Percentiles rank a stretch among this genome's conserved stretches.
Evolutionary conservation across 2,888 invertebrate species (phyloP).

Genomic region (Polyommatus iphigenia): DNA sequence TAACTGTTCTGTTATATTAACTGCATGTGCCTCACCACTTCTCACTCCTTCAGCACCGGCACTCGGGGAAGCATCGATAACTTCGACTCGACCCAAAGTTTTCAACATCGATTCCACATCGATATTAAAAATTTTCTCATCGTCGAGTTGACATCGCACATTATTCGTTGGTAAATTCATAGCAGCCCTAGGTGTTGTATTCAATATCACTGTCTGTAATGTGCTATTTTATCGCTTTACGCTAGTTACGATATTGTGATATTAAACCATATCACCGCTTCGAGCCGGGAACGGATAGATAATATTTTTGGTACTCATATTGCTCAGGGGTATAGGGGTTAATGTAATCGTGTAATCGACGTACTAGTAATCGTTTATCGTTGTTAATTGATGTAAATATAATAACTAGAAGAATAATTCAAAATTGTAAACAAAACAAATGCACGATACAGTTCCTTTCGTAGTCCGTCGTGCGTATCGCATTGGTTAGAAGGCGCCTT

Average conservation of each 20-base stretch:
- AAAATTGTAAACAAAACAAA: slow-evolving; percentile 71
- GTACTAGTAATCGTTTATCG: slow-evolving; percentile 48
- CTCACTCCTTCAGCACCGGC: slow-evolving; percentile 56
- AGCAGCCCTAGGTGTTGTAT: slow-evolving; percentile 27
- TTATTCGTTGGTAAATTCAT: background rate
- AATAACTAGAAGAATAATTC: slow-evolving; percentile 55
- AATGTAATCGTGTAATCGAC: slow-evolving; percentile 54
- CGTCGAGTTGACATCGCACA: background rate
- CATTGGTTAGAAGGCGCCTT: slow-evolving; percentile 60
- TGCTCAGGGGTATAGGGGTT: slow-evolving; percentile 67
- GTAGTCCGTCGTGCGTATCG: slow-evolving; percentile 75
- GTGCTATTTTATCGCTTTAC: slow-evolving; percentile 36
- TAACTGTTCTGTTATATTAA: slow-evolving; percentile 55
- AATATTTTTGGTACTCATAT: slow-evolving; percentile 76
- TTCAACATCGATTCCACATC: background rate
- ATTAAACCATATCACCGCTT: slow-evolving; percentile 74
- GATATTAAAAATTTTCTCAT: background rate
- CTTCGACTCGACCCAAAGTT: background rate
- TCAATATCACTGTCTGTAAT: slow-evolving; percentile 29
- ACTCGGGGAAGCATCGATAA: slow-evolving; percentile 40
- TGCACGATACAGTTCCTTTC: slow-evolving; percentile 79
- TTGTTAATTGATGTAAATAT: slow-evolving; percentile 58
- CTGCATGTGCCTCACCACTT: slow-evolving; percentile 63
- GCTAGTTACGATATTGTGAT: slow-evolving; percentile 59
- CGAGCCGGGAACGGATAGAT: slow-evolving; percentile 55